Evolutionary conservation across 2,888 invertebrate genomes (phyloP), one percentile per base, ranked within the genome.

Genomic region (Glaucopsyche alexis): DNA sequence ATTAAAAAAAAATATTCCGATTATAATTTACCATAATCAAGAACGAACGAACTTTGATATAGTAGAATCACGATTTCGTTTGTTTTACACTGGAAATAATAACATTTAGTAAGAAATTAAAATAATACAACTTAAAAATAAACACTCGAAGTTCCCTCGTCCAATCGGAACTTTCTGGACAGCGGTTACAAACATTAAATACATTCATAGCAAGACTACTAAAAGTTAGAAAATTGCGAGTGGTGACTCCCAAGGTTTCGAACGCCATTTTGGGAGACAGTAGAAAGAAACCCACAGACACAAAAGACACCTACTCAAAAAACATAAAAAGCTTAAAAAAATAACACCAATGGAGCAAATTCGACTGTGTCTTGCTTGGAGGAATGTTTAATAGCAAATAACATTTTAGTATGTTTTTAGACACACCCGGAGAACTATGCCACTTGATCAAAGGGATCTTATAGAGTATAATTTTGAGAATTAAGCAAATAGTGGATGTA

Each of bases 311-410:
- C 84, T 85, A 85, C 80, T 84, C 83, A 86, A 86, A 55, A 79
- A 87, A 88, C 84, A 87, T 84, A 86, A 86, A 87, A 90, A 90
- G 88, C 87, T 85, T 80, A 78, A 83, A 85, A 82, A 83, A 83
- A 82, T 80, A 82, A 87, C 84, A 87, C 85, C 80, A 84, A 86
- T 80, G 81, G 85, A 85, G 83, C 86, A 84, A 81, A 80, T 80
- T 82, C 80, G 83, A 85, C 81, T 84, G 79, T 82, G 79, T 84
- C 77, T 85, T 82, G 83, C 81, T 85, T 85, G 83, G 81, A 83
- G 83, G 83, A 79, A 82, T 85, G 84, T 83, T 85, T 84, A 82
- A 78, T 83, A 82, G 83, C 85, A 85, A 81, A 81, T 81, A 83
- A 86, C 83, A 85, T 60, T 60, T 60, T 82, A 82, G 81, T 84